Conservation (phyloP, 2,888 invertebrate genomes). For the Watsonalla cultraria region DNA sequence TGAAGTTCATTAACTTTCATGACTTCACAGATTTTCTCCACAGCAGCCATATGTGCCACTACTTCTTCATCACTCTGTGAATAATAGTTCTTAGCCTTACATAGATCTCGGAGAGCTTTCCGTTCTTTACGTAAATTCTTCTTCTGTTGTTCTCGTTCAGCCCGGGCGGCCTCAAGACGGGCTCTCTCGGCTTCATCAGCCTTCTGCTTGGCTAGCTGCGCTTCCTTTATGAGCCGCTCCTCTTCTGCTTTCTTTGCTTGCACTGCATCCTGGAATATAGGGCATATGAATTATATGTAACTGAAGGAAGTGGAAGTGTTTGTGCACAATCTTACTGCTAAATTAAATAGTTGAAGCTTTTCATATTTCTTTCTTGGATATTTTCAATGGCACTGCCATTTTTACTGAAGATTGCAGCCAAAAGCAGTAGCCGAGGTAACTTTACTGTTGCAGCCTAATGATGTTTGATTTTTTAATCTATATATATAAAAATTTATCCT, state of each 20-base stretch:
- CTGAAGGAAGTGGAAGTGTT: not conserved
- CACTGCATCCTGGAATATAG: conserved; percentile 81
- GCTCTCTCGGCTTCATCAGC: conserved; percentile 90
- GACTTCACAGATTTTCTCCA: conserved; percentile 93
- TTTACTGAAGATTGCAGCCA: no score
- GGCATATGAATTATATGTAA: not conserved
- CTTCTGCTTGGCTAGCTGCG: conserved; percentile 85
- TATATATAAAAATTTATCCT: no score
- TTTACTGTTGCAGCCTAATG: not conserved
- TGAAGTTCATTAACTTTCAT: conserved; percentile 85
- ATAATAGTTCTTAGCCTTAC: conserved; percentile 91
- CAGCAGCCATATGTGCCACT: conserved; percentile 91
- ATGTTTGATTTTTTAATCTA: no score
- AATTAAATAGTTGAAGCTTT: no score
- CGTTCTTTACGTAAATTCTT: conserved; percentile 92
- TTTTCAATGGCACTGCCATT: no score
- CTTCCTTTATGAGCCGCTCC: conserved; percentile 86
- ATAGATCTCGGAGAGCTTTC: conserved; percentile 87
- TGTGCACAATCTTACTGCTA: no score
- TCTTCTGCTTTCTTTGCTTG: conserved; percentile 91
- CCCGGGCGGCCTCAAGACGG: conserved; percentile 87
- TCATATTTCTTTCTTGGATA: no score
- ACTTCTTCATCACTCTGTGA: conserved; percentile 83
- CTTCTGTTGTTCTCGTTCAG: conserved; percentile 91
- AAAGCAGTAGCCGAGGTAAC: no score